These are phyloP conservation scores for Cranoglanis bouderius DNA, from an alignment of 2,113 vertebrate species.

Conservation along the genomic window DNA sequence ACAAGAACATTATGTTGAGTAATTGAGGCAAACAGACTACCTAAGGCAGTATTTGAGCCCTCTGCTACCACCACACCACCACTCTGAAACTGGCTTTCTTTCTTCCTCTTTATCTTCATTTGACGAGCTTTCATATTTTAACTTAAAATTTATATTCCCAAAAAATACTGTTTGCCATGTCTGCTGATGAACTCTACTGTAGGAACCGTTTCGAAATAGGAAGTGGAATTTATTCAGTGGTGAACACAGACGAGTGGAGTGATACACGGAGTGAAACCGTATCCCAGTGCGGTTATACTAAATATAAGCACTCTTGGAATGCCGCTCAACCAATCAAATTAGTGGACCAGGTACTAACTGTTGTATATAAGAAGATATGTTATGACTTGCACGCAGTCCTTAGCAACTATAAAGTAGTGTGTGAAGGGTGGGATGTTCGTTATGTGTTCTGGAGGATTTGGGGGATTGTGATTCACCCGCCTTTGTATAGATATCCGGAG, in stretches of 20 bases:
- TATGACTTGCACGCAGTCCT: background rate
- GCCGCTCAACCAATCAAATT: background rate
- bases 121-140: background rate
- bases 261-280: background rate
- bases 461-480: constrained; percentile 41
- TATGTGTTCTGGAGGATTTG: constrained; percentile 23
- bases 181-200: background rate
- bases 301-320: background rate
- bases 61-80: background rate
- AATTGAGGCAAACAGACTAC: background rate
- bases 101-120: background rate
- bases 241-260: background rate
- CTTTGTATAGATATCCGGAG: constrained; percentile 30
- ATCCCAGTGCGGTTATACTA: background rate
- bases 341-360: background rate
- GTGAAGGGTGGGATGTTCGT: background rate
- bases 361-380: background rate
- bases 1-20: background rate
- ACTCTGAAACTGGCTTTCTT: background rate
- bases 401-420: background rate
- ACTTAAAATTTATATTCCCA: background rate
- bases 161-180: background rate
- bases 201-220: background rate
- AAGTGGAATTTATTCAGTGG: background rate
- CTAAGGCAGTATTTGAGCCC: background rate